phyloP scores from a whole-genome alignment of 2,113 vertebrate species.

The Kryptolebias marmoratus region DNA sequence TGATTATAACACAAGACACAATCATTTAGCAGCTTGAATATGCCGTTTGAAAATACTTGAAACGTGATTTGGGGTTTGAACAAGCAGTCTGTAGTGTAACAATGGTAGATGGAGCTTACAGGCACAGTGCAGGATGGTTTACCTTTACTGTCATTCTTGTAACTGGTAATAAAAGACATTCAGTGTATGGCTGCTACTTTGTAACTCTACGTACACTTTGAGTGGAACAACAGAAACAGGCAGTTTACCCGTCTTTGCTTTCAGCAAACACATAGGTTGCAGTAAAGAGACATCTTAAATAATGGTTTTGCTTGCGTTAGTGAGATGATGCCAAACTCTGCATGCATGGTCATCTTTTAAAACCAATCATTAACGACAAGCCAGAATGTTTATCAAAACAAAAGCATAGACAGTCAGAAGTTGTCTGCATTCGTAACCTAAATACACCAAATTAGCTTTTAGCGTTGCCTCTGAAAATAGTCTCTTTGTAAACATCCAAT shows the following conservation, averaged over 20 bases:
- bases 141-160: background rate
- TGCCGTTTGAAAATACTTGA: background rate
- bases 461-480: too few relatives aligned
- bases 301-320: background rate
- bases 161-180: background rate
- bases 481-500: too few relatives aligned
- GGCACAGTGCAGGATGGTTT: conserved; percentile 9
- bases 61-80: background rate
- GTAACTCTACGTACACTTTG: too few relatives aligned
- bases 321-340: background rate
- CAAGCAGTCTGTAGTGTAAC: background rate
- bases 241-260: background rate
- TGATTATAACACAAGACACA: background rate
- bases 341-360: background rate
- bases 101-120: background rate
- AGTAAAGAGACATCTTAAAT: background rate
- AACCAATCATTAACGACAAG: background rate
- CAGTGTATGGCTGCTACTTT: background rate
- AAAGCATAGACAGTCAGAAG: too few relatives aligned
- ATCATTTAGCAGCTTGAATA: background rate
- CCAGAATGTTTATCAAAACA: too few relatives aligned
- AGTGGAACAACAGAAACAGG: too few relatives aligned
- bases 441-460: too few relatives aligned
- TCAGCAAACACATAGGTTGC: background rate
- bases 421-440: too few relatives aligned